Conservation (phyloP, 2,113 vertebrate genomes). For the rabbit (Oryctolagus cuniculus) region mOryCun1.1 NC_091452.1:20517501-20518000, state of each 20-base stretch:
- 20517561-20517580: neutral
- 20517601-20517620: neutral
- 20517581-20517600: neutral
- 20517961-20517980: neutral
- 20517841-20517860: neutral
- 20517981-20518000: neutral
- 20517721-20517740: neutral
- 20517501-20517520: neutral
- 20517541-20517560: neutral
- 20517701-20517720: neutral
- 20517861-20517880: neutral
- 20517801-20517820: neutral
- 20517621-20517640: neutral
- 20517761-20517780: conserved; percentile 1
- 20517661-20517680: neutral
- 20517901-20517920: neutral
- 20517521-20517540: neutral
- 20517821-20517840: too few species aligned
- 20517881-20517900: neutral
- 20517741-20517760: conserved; percentile 17
- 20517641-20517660: neutral
- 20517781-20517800: neutral
- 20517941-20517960: neutral
- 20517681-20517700: neutral
- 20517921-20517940: neutral